These are phyloP conservation scores for Ceratina japonica DNA, from an alignment of 1,140 invertebrate species.

Conservation along the genomic window DNA sequence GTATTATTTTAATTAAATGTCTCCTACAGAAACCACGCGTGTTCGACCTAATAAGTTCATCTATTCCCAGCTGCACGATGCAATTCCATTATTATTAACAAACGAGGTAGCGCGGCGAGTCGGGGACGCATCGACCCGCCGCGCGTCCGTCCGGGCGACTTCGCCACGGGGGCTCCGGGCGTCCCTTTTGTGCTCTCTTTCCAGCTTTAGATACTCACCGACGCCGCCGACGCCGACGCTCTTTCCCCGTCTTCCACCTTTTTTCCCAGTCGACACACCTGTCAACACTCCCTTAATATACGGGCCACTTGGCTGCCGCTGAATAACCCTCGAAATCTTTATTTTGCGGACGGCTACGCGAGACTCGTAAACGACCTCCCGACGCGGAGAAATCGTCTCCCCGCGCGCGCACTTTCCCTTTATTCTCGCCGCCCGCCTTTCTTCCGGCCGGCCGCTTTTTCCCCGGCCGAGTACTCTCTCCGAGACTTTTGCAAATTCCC, in stretches of 20 bases:
- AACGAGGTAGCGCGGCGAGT: neutral
- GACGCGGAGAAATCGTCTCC: constrained; percentile 22
- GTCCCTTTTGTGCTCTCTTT: neutral
- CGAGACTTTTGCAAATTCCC: neutral
- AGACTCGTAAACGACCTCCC: constrained; percentile 33
- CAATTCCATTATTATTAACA: neutral
- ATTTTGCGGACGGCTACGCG: constrained; percentile 21
- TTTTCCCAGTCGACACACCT: constrained; percentile 25
- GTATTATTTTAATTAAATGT: too few species aligned
- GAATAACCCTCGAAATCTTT: constrained; percentile 43
- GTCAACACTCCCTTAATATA: constrained; percentile 40
- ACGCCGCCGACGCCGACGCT: neutral
- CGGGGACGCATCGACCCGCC: neutral
- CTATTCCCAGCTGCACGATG: neutral
- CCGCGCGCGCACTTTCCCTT: neutral
- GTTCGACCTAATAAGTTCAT: too few species aligned
- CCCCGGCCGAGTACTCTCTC: too few species aligned
- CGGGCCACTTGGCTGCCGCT: constrained; percentile 29
- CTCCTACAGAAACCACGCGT: too few species aligned
- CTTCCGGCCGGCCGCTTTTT: neutral
- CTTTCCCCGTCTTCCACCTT: neutral
- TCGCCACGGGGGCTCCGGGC: neutral
- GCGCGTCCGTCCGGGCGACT: too few species aligned
- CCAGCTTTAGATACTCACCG: constrained; percentile 3
- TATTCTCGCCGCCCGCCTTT: too few species aligned